Evolutionary conservation across 2,888 invertebrate species (phyloP).

Genomic region (Ellobium chinense): DNA sequence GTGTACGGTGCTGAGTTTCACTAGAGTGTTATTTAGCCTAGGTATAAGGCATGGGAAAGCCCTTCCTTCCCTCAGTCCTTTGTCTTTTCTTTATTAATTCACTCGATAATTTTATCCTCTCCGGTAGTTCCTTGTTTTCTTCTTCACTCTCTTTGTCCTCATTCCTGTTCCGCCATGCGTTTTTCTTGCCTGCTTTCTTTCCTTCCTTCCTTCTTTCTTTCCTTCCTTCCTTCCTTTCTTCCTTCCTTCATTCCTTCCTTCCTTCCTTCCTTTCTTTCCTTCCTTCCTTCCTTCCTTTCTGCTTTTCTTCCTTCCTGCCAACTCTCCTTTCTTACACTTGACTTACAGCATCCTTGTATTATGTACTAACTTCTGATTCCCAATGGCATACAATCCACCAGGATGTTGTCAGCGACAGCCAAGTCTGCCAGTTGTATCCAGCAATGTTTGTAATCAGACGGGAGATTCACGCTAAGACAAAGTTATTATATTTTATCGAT

Average conservation of each 20-base stretch:
- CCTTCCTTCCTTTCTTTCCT: not conserved
- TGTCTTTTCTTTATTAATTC: not conserved
- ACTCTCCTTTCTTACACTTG: not conserved
- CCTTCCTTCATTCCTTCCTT: not conserved
- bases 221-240: not conserved
- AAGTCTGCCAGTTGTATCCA: too few species aligned
- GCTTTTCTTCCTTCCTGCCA: not conserved
- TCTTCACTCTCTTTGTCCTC: slow-evolving; percentile 11
- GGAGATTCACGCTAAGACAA: too few species aligned
- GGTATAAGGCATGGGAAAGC: too few species aligned
- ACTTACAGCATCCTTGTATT: too few species aligned
- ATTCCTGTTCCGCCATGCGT: not conserved
- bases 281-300: not conserved
- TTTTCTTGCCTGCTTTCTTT: not conserved
- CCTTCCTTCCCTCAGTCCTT: not conserved
- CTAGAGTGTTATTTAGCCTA: too few species aligned
- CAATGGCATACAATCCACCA: too few species aligned
- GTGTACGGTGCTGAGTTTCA: too few species aligned
- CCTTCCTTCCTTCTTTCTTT: not conserved
- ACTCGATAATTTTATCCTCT: not conserved
- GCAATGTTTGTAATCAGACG: too few species aligned
- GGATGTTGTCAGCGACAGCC: too few species aligned
- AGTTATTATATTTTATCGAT: not conserved
- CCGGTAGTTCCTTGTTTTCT: not conserved
- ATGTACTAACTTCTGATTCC: too few species aligned